Evolutionary conservation across 2,113 vertebrate species (phyloP), one percentile per base, ranked within the genome.

Genomic region (Nothobranchius furzeri): DNA sequence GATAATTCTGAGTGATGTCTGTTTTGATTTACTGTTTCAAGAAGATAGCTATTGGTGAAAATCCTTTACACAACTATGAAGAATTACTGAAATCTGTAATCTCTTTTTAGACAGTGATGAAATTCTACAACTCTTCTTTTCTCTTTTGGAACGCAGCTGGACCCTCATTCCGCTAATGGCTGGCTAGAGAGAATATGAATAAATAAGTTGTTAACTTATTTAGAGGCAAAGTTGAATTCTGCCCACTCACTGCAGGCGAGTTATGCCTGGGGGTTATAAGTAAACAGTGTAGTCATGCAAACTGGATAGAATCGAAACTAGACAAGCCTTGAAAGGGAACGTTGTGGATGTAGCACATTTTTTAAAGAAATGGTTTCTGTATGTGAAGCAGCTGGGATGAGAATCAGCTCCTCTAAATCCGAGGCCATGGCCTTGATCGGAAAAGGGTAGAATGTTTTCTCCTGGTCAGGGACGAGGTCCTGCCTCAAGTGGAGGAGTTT

Each of bases 211-310:
- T n/a, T 13, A 51, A 42, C 69, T 68, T 62, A 54, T 60, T 55
- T 51, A 57, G 37, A 59, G 57, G 36, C 56, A 46, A 63, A 20
- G 55, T 56, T 58, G 46, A 65, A 42, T 17, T 56, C 15, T 36
- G 67, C 78, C 73, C 66, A 73, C 75, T 53, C 78, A 36, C 63
- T 69, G 76, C 60, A 52, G 66, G 63, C 59, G 48, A 55, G 4
- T 70, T 47, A 42, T 55, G 72, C 68, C 62, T 68, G 37, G 71
- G 69, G 62, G 52, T 46, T 70, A 37, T 14, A 75, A 67, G 68
- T 57, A 64, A 80, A 61, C 62, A n/a, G 48, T 35, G 6, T 49
- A 49, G 46, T 13, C 64, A 15, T 62, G 42, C 49, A 43, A 11
- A 17, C 13, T 43, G 20, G 12, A 62, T 64, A 37, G 35, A 64